Base-by-base conservation (phyloP, 2,888 invertebrate species). In the Metopia argyrocephala region DNA sequence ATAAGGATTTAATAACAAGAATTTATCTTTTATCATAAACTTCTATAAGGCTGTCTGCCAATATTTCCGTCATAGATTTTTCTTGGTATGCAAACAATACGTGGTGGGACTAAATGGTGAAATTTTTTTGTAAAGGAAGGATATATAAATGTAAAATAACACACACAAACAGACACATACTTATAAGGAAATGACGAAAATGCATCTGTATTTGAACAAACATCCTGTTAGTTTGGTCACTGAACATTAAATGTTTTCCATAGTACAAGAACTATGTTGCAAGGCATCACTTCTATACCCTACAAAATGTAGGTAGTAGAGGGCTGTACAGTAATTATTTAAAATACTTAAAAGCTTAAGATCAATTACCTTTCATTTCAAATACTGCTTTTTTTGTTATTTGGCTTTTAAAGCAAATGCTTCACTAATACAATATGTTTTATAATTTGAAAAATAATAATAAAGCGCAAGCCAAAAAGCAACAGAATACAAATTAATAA, bases 171-270 rank as follows among this genome's bases (percentile, higher is more conserved):
- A 31, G 7, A 38, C 38, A 38, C 2, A 38, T 15, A 38, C 12
- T 15, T 3, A 6, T 48, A 50, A 46, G 18, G 48, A 18, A 18
- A 18, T 7, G 20, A 2, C 27, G 18, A 20, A 7, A 31, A 15
- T 2, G 59, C 28, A n/a, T 50, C 38, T 38, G 62, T 69, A 57
- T 70, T 18, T 76, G 65, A 54, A 76, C 56, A 81, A 83, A 84
- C 80, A 81, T 82, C 80, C 82, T 80, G 79, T 71, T n/a, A n/a
- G n/a, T n/a, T 57, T 68, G 56, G 71, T 50, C 76, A 76, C 54
- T 76, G 65, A 82, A 69, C 70, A 76, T 54, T 64, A 15, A 59
- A 65, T 73, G 45, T 78, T 69, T 74, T 18, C 45, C 28, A 59
- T 54, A 73, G 15, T n/a, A 52, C 64, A 18, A 79, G 71, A 48